Percentiles rank a stretch among this genome's conserved stretches.
Conservation (phyloP, 2,888 invertebrate species). For the Loripinus fragilis region DNA sequence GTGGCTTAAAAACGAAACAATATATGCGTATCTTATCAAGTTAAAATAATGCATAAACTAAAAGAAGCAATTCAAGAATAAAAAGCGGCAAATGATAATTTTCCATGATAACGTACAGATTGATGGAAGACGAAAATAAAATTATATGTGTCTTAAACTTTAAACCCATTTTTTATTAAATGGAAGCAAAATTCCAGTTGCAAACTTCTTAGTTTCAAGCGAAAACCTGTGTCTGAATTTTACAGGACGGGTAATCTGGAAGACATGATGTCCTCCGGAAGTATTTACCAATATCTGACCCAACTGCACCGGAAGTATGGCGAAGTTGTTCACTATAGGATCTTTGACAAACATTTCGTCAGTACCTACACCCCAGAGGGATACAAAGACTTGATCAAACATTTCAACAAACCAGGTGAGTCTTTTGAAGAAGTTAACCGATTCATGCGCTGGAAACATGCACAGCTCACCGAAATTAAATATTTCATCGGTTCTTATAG, state of each 20-base stretch:
- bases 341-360: conserved; percentile 31
- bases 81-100: neutral
- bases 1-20: too few species aligned
- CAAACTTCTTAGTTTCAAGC: neutral
- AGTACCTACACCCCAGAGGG: conserved; percentile 35
- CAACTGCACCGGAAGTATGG: conserved; percentile 34
- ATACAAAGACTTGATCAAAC: conserved; percentile 35
- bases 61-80: too few species aligned
- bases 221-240: neutral
- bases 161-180: neutral
- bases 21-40: too few species aligned
- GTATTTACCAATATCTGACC: conserved; percentile 30
- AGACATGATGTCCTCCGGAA: conserved; percentile 29
- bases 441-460: too few species aligned
- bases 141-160: neutral
- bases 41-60: neutral
- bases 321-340: conserved; percentile 38
- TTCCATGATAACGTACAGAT: neutral
- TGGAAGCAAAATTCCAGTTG: neutral
- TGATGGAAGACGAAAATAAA: neutral
- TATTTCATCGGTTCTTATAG: too few species aligned
- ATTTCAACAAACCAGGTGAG: conserved; percentile 46
- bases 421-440: too few species aligned
- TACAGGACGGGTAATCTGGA: conserved; percentile 33
- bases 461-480: too few species aligned